These are phyloP conservation scores for Sciurus vulgaris DNA, from an alignment of 2,797 vertebrate genomes.

Conservation along the genomic window DNA sequence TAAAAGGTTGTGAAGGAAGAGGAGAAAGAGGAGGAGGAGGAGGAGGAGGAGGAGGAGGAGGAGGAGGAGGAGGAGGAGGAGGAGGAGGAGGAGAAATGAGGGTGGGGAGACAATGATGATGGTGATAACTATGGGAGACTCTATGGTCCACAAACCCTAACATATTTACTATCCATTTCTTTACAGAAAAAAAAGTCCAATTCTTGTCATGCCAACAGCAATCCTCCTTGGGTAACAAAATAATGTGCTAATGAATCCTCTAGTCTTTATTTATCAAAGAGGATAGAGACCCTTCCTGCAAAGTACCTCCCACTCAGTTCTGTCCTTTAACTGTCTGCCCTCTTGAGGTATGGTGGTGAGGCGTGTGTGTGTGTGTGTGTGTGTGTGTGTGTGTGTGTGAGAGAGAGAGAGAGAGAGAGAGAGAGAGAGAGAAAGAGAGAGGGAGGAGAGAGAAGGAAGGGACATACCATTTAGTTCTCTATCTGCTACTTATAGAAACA, in stretches of 20 bases:
- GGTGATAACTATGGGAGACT: neutral
- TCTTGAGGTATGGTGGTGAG: neutral
- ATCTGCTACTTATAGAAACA: neutral
- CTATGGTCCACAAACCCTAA: neutral
- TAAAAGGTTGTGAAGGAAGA: neutral
- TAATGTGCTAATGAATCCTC: slow-evolving; percentile 14
- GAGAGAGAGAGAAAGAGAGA: too few species aligned
- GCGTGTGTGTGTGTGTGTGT: neutral
- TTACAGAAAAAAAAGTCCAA: neutral
- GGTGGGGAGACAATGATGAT: too few species aligned
- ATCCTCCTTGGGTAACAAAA: slow-evolving; percentile 22
- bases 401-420: too few species aligned
- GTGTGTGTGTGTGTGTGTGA: neutral
- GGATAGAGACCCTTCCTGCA: neutral
- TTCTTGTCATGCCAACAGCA: neutral
- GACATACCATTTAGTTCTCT: neutral
- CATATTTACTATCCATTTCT: neutral
- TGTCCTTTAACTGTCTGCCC: neutral
- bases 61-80: neutral
- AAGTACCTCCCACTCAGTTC: neutral
- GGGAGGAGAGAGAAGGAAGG: neutral
- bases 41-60: too few species aligned
- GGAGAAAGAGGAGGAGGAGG: neutral
- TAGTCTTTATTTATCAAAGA: neutral
- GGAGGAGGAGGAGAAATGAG: too few species aligned